Base-by-base conservation (phyloP, 92 coral and sea anemone species). In the Actinernus sp. region DNA sequence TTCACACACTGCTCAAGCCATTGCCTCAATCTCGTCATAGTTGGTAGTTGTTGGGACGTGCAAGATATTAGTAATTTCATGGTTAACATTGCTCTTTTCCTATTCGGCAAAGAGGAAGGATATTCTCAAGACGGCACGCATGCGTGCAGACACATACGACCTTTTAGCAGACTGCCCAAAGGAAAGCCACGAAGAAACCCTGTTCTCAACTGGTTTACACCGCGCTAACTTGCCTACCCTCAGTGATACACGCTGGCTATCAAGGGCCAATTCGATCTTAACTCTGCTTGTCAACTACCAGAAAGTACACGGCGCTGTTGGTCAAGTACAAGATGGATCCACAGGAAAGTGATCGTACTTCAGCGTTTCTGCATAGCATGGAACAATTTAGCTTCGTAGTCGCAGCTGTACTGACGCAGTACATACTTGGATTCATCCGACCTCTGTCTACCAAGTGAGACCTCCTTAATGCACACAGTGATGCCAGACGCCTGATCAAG, bases 61-160 rank as follows among this genome's bases (percentile, higher is more conserved):
- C 64, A 34, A 21, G 64, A 58, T 34, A 58, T 58, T 19, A 58
- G 46, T 18, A 59, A 59, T 11, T 59, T 59, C 13, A 38, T 38
- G 66, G 41, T 32, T 60, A 7, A 43, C 62, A 23, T 29, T 72
- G 39, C 50, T 58, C 32, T 72, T 72, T 47, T 59, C 70, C 19
- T 60, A 72, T 26, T 71, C 78, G 31, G 26, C 59, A 21, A 71
- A 71, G 68, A 71, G 78, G 46, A 71, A 58, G 48, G 70, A 43
- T 20, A 68, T 68, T 68, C 55, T 61, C 14, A 41, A 61, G n/a
- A n/a, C n/a, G n/a, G n/a, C n/a, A n/a, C n/a, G n/a, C n/a, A 43
- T 43, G 20, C 20, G 1, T 47, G 9, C 56, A 29, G 31, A 49
- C 28, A 4, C 56, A 9, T 29, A 22, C 20, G 46, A 49, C 3